Evolutionary conservation across 2,888 invertebrate species (phyloP), one percentile per base, ranked within the genome.

Genomic region (Diloba caeruleocephala): DNA sequence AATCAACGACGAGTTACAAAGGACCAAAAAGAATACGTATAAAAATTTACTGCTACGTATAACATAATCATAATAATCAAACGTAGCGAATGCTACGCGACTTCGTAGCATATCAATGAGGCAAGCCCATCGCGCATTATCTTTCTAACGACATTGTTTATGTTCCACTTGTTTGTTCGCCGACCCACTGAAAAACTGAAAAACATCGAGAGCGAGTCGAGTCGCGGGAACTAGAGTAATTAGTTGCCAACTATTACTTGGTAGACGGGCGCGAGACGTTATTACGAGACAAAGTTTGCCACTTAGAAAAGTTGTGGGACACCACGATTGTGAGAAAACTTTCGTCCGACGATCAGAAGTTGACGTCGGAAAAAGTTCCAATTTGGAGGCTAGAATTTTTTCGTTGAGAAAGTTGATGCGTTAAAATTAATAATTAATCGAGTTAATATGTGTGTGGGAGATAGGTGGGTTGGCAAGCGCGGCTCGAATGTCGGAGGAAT

Each of bases 371-470:
- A 78, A 81, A 81, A 77, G 77, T 81, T 73, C 43, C 49, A 49
- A 74, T 73, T 71, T 41, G 41, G 45, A 58, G 58, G 33, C 50
- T 50, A 64, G 60, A 69, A 69, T 65, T 74, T 76, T 74, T 80
- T 66, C 66, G 59, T 57, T 54, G 49, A 29, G 15, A 56, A 60
- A 72, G 69, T 70, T 69, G 84, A 85, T 81, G 84, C 84, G 85
- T 84, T 76, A 74, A 78, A 85, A 75, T 78, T 74, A 78, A 79
- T 79, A 85, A 89, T 89, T 89, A 88, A 89, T 89, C 81, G 85
- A 85, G 85, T 83, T 87, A 85, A 85, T 84, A 87, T 58, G 63
- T 82, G n/a, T 84, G 85, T 51, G 84, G 85, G 85, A 84, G 87
- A 85, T 87, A 86, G 88, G 87, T 85, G 81, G 82, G 83, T 70